Evolutionary conservation across 2,797 vertebrate species (phyloP), one percentile per base, ranked within the genome.

Genomic region (Lutra lutra): DNA sequence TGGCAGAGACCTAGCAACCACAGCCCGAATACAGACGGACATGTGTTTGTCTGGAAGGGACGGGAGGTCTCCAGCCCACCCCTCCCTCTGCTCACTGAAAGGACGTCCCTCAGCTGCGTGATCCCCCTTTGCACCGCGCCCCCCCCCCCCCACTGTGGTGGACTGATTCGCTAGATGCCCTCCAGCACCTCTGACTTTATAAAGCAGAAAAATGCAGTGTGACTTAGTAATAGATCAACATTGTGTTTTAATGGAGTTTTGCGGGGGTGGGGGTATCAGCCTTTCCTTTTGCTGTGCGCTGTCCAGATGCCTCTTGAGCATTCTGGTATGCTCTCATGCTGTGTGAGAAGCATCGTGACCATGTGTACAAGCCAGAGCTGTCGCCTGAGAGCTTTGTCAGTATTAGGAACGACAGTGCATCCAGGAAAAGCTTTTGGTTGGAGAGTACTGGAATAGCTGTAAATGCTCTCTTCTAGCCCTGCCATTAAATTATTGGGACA

Each of bases 401-500:
- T 98, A 98, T 98, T 98, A 98, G 7, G 82, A 98, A 97, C 89
- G 91, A 98, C 97, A 98, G 97, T 97, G 98, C 97, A 78, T 84
- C 98, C 97, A 97, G 98, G 96, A 97, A 92, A 97, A 97, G 95
- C 87, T 79, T 96, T 98, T 94, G 98, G 35, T 96, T 93, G 97
- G 96, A 91, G 97, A 97, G 98, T 95, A 95, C 96, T 89, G 85
- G 95, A 68, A 88, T 95, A 95, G 98, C 97, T 98, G 97, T 97
- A 93, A 97, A 96, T 91, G 95, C 95, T 97, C 94, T 96, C 96
- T 97, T 98, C 93, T 96, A 98, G 98, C 97, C 98, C 97, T 98
- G 96, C 98, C 95, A 96, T 98, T 98, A 98, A 99, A 98, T 98
- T 97, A 98, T 98, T 98, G 92, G 98, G 98, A 98, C 98, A 96